Base-by-base conservation (phyloP, 2,888 invertebrate genomes). In the Dolichomitus sp. region DNA sequence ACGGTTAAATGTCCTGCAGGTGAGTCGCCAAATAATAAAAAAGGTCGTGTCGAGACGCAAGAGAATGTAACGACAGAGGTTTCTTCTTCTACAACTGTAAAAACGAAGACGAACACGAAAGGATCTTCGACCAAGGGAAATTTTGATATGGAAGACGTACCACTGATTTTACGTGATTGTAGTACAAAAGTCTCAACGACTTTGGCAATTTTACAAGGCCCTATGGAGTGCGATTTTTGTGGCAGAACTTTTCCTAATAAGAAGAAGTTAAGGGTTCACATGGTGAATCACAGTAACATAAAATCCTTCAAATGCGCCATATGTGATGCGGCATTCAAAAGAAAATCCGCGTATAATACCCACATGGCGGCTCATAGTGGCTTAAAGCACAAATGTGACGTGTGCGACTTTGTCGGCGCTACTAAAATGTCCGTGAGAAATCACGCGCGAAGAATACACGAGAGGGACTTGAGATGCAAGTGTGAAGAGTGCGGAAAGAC, bases 211-310 rank as follows among this genome's bases (percentile, higher is more conserved):
- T 23, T 23, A 14, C 11, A 33, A 9, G 6, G 12, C 14, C 33
- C 66, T 5, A 50, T 30, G 54, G 74, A 65, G 12, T 84, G 84
- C 61, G 9, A 61, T 6, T 17, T 70, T 0, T 83, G 84, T 57
- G 30, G 50, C 2, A 61, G 78, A 85, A 88, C 91, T 0, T 95
- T 94, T 11, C 4, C 54, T 0, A 42, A 66, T 1, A 66, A 66
- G 63, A 54, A 52, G 45, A 52, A 75, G 57, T 37, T 33, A 37
- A 27, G 17, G 27, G 27, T 59, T 66, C 74, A 80, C 76, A 54
- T 75, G 80, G 7, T 78, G n/a, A 70, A 82, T 65, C 65, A 80
- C 80, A 52, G 80, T 48, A 57, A 7, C 30, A 70, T 57, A 4
- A 68, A 40, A 40, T 61, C 80, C 0, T 81, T 81, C 72, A 83